phyloP scores from a whole-genome alignment of 2,888 invertebrate genomes.

The Campaea margaritaria region DNA sequence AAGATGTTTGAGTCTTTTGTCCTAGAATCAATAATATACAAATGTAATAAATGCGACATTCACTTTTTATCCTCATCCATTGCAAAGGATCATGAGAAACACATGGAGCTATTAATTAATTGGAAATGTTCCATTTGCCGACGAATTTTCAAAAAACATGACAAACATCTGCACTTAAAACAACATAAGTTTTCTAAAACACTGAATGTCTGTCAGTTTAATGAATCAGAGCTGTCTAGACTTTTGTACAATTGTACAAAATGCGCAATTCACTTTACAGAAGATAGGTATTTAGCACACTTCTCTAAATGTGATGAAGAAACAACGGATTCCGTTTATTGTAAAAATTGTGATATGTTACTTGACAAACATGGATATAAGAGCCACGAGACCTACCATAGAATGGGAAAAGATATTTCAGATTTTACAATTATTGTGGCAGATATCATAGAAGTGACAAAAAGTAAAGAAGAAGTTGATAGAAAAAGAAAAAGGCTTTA shows the following conservation, averaged over 20 bases:
- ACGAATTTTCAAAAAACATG: slow-evolving; percentile 60
- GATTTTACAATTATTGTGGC: slow-evolving; percentile 53
- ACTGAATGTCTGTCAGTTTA: slow-evolving; percentile 54
- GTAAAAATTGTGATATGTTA: slow-evolving; percentile 64
- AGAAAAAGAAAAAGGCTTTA: slow-evolving; percentile 16
- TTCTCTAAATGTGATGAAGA: slow-evolving; percentile 51
- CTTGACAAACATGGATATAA: slow-evolving; percentile 46
- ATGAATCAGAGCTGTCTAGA: slow-evolving; percentile 43
- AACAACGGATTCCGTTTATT: slow-evolving; percentile 52
- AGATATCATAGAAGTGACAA: slow-evolving; percentile 37
- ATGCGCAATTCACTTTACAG: slow-evolving; percentile 63
- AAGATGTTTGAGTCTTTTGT: slow-evolving; percentile 35
- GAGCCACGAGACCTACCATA: slow-evolving; percentile 50
- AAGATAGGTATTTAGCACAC: slow-evolving; percentile 58
- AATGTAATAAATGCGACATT: slow-evolving; percentile 66
- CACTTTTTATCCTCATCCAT: slow-evolving; percentile 60
- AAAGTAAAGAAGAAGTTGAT: slow-evolving; percentile 11
- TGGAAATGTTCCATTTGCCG: slow-evolving; percentile 66
- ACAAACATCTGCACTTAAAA: slow-evolving; percentile 57
- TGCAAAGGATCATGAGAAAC: slow-evolving; percentile 59
- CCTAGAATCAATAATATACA: slow-evolving; percentile 60
- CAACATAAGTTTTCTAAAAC: slow-evolving; percentile 60
- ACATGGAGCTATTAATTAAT: slow-evolving; percentile 56
- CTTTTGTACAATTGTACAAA: slow-evolving; percentile 64
- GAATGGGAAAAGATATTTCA: slow-evolving; percentile 34